Evolutionary conservation across 2,888 invertebrate genomes (phyloP).

Genomic region (Augochlorella aurata): DNA sequence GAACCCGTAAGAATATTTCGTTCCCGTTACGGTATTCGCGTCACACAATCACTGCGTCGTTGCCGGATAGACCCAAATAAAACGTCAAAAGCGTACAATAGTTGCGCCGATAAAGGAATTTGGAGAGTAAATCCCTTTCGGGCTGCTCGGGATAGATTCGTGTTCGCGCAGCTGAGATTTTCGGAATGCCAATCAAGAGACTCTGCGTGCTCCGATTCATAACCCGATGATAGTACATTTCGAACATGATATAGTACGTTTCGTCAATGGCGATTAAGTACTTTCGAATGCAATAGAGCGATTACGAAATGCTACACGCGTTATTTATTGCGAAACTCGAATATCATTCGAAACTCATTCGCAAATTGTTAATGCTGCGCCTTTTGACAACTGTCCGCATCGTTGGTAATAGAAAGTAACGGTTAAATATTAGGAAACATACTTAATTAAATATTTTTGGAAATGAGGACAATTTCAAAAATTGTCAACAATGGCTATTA

Average conservation of each 20-base stretch:
- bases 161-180: background rate
- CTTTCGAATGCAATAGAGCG: background rate
- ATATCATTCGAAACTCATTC: too few species aligned
- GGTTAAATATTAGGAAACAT: too few species aligned
- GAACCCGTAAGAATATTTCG: slow-evolving; percentile 50
- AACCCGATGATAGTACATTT: background rate
- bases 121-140: slow-evolving; percentile 1
- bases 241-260: background rate
- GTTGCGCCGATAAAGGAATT: background rate
- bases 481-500: too few species aligned
- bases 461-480: too few species aligned
- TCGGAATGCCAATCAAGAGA: background rate
- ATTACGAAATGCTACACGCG: background rate
- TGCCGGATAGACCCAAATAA: background rate
- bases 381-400: too few species aligned
- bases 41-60: slow-evolving; percentile 21
- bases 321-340: background rate
- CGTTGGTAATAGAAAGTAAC: too few species aligned
- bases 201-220: background rate
- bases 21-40: slow-evolving; percentile 16
- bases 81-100: slow-evolving; percentile 1
- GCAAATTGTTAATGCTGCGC: too few species aligned
- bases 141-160: background rate
- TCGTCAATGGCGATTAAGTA: background rate
- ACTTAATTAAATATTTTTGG: too few species aligned